These are phyloP conservation scores for Ceratoteleas bidentatus DNA, from an alignment of 1,140 invertebrate genomes.

Conservation along the genomic window DNA sequence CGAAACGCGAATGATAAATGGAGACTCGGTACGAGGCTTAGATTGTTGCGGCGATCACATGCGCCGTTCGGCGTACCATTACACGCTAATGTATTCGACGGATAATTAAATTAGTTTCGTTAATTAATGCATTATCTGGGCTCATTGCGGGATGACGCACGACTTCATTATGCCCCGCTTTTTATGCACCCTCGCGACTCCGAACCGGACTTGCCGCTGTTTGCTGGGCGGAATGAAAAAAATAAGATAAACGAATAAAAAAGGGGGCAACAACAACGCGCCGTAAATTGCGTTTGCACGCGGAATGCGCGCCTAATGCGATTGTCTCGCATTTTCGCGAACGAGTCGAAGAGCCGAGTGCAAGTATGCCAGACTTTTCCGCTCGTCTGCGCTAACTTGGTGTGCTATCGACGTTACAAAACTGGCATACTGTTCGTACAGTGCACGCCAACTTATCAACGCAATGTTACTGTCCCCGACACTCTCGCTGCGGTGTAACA, in stretches of 20 bases:
- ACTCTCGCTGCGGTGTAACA: constrained; percentile 52
- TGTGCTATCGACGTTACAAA: constrained; percentile 62
- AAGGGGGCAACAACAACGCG: not conserved
- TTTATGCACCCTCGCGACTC: constrained; percentile 52
- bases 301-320: constrained; percentile 19
- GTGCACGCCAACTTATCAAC: constrained; percentile 62
- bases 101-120: constrained; percentile 66
- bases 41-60: constrained; percentile 53
- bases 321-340: constrained; percentile 35
- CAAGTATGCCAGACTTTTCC: constrained; percentile 43
- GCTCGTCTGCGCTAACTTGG: constrained; percentile 49
- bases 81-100: constrained; percentile 54
- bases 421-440: constrained; percentile 57
- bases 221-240: no score
- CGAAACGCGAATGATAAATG: constrained; percentile 56
- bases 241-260: no score
- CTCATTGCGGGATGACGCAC: constrained; percentile 46
- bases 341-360: constrained; percentile 40
- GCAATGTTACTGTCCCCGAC: constrained; percentile 55
- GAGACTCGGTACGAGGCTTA: constrained; percentile 34
- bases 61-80: constrained; percentile 43
- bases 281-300: constrained; percentile 34
- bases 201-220: no score
- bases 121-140: constrained; percentile 67
- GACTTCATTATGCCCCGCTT: constrained; percentile 49